Evolutionary conservation across 2,113 vertebrate genomes (phyloP), one percentile per base, ranked within the genome.

Genomic region (Anseranas semipalmata): DNA sequence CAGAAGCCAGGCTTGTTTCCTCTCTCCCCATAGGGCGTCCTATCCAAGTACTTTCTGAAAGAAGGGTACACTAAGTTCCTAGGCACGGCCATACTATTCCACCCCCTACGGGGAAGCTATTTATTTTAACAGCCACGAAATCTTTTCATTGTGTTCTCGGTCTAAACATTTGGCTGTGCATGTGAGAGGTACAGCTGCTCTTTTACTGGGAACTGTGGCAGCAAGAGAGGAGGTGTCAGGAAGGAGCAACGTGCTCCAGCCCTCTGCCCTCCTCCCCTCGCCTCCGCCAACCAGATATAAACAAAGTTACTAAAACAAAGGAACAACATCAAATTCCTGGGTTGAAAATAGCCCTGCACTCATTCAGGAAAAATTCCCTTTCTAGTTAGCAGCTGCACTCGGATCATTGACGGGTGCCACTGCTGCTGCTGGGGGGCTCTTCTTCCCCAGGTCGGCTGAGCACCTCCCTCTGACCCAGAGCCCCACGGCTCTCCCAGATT

Each of bases 301-400:
- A 96, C 95, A 93, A 89, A 96, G 96, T 96, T 85, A 66, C 94
- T 95, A 97, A 97, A 96, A 96, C 96, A 96, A 96, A 96, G 81
- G 95, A 92, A 96, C 74, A 93, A 89, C 94, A 95, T 12, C 12
- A 6, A 92, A 94, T 96, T 96, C 95, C 91, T 92, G 89, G 65
- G 91, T 93, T 91, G 91, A 89, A 95, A 96, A 95, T 96, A 96
- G 89, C 93, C 41, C 67, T 67, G 6, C 14, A 12, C 67, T 91
- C 96, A 94, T 89, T 96, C 89, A 89, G 71, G 77, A 96, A 96
- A 90, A 96, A 96, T 96, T 77, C 92, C 71, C 30, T 62, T 76
- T 72, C 82, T 33, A n/a, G 45, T 41, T n/a, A 25, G 72, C 2
- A 5, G 33, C 52, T 5, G 1, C 0, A 0, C 56, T 86, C 1